A percentile compares a stretch with the other conserved stretches of the same genome.
Evolutionary conservation across 2,113 vertebrate genomes (phyloP).

Genomic region (Esox niger): DNA sequence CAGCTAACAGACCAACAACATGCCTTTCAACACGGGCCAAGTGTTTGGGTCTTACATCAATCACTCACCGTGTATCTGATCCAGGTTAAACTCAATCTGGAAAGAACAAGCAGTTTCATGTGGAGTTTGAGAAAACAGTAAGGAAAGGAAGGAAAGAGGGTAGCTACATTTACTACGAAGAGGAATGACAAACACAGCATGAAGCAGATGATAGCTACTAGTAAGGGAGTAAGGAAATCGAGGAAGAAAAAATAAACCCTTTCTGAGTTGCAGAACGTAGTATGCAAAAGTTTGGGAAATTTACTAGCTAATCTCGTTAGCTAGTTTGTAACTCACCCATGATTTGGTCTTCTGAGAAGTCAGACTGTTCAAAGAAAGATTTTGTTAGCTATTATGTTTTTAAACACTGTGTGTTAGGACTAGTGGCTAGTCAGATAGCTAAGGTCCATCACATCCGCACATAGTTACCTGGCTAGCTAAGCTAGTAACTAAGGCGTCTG

Average conservation of each 20-base stretch:
- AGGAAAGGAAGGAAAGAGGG: constrained; percentile 37
- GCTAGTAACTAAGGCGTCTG: neutral
- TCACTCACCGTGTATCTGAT: constrained; percentile 77
- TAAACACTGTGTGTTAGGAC: neutral
- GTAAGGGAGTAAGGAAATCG: constrained; percentile 4
- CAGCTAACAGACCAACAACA: neutral
- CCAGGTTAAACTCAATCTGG: constrained; percentile 78
- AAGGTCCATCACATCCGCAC: no score
- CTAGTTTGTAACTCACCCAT: constrained; percentile 74
- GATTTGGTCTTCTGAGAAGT: constrained; percentile 91
- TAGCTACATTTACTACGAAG: neutral
- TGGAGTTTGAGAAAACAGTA: constrained; percentile 55
- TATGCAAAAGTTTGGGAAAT: constrained; percentile 27
- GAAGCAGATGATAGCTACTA: constrained; percentile 38
- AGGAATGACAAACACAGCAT: constrained; percentile 6
- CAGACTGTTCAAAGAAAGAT: constrained; percentile 81
- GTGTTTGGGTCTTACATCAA: constrained; percentile 4
- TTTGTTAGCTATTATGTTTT: constrained; percentile 35
- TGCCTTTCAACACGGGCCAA: constrained; percentile 2
- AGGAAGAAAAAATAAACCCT: constrained; percentile 41
- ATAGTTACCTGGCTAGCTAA: no score
- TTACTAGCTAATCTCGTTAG: constrained; percentile 7
- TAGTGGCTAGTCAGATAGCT: neutral
- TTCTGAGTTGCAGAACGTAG: constrained; percentile 36
- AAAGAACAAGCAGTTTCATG: constrained; percentile 68